phyloP scores from a whole-genome alignment of 2,797 vertebrate species.

The Hybognathus amarus region DNA sequence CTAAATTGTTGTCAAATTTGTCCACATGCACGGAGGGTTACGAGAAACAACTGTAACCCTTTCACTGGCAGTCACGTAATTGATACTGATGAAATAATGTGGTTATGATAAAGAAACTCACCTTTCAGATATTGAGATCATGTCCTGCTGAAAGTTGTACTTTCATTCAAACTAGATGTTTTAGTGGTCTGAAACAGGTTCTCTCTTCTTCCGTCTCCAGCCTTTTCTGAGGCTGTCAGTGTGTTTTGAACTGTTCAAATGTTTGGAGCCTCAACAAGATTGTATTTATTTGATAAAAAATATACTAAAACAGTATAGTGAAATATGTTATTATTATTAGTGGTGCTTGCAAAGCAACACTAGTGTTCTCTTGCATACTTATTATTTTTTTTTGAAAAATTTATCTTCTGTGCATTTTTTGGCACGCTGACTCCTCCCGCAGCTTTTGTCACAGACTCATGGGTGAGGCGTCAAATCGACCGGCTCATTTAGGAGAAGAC shows the following conservation, averaged over 20 bases:
- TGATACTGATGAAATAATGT: not conserved
- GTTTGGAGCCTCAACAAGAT: not conserved
- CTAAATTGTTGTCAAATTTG: slow-evolving; percentile 30
- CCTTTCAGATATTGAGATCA: not conserved
- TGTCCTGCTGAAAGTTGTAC: not conserved
- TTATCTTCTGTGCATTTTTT: too few relatives aligned
- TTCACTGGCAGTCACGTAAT: not conserved
- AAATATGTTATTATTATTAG: too few relatives aligned
- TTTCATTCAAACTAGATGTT: not conserved
- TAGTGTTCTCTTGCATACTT: too few relatives aligned
- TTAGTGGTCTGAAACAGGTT: not conserved
- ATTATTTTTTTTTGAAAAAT: too few relatives aligned
- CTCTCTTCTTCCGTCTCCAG: too few relatives aligned
- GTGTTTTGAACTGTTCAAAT: not conserved
- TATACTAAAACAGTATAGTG: not conserved
- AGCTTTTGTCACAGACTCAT: too few relatives aligned
- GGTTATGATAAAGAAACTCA: slow-evolving; percentile 1
- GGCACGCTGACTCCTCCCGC: too few relatives aligned
- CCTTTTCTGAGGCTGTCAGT: not conserved
- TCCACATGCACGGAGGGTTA: slow-evolving; percentile 17
- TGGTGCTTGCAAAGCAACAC: too few relatives aligned
- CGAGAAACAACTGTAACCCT: not conserved
- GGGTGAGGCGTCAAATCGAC: too few relatives aligned
- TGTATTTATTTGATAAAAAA: not conserved
- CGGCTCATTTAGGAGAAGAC: too few relatives aligned